Evolutionary conservation across 2,888 invertebrate species (phyloP).

Genomic region (Zeuzera pyrina): DNA sequence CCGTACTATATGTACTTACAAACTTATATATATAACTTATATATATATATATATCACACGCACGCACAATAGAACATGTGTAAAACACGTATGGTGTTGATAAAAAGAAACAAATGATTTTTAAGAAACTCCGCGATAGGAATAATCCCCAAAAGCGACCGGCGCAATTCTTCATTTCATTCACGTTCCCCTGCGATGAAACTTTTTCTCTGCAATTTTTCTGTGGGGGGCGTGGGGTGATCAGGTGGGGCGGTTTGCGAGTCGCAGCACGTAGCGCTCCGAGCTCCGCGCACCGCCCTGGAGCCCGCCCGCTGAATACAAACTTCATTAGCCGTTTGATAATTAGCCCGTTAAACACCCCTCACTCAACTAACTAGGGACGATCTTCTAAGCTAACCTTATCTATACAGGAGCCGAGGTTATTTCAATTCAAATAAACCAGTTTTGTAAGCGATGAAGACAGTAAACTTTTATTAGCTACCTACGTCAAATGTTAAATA

Average conservation of each 20-base stretch:
- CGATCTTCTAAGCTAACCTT: constrained; percentile 32
- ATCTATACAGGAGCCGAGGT: too few relatives aligned
- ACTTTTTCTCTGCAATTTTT: constrained; percentile 74
- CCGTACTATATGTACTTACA: too few relatives aligned
- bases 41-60: too few relatives aligned
- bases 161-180: constrained; percentile 71
- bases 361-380: constrained; percentile 47
- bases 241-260: constrained; percentile 66
- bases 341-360: constrained; percentile 72
- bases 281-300: constrained; percentile 37
- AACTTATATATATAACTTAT: too few relatives aligned
- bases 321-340: constrained; percentile 74
- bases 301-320: constrained; percentile 66
- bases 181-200: constrained; percentile 72
- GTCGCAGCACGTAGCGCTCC: constrained; percentile 62
- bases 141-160: constrained; percentile 69
- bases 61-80: too few relatives aligned
- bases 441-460: too few relatives aligned
- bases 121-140: constrained; percentile 57
- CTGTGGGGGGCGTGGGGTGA: constrained; percentile 52
- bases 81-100: too few relatives aligned
- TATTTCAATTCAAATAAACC: too few relatives aligned
- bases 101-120: constrained; percentile 62
- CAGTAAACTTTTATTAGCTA: too few relatives aligned
- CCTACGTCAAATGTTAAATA: too few relatives aligned